Evolutionary conservation across 2,113 vertebrate species (phyloP), one percentile per base, ranked within the genome.

Genomic region (Buteo buteo): DNA sequence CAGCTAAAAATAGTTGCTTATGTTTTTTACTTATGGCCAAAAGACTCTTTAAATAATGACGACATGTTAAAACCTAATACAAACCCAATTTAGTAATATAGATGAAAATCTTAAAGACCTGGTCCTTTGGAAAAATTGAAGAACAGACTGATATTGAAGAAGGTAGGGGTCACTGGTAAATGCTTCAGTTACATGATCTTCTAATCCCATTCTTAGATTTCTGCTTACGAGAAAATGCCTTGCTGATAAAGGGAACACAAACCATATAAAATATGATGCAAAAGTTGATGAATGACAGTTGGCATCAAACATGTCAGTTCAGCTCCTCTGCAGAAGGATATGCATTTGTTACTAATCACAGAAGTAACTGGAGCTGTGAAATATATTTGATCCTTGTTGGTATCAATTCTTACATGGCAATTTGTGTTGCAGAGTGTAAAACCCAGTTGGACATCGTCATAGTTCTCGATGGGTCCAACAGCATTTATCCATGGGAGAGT

Each of bases 381-480:
- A 45, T 82, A 10, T 34, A 49, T 86, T 50, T 84, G 21, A 59
- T 31, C 11, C 14, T 32, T 66, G 8, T 82, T 80, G 34, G 16
- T 69, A 47, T 86, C 32, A 54, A 71, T 77, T 78, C 54, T 94
- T 55, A 67, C 1, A 6, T 82, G 40, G 13, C 20, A 54, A 86
- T 90, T 94, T 93, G 34, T 97, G 17, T 98, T 98, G 21, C 97
- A 99, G 99, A 98, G 16, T 99, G 99, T 95, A 97, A 97, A 38
- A 98, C 98, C 57, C 98, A 99, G 59, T 71, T 99, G 97, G 99
- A 99, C 72, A 99, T 99, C 1, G 98, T 99, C 85, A 98, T 99
- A 10, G 99, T 99, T 38, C 98, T 99, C 17, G 99, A 99, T 82
- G 99, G 99, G 13, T 99, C 99, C 31, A 99, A 99, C 97, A 99